Evolutionary conservation across 2,888 invertebrate species (phyloP), one percentile per base, ranked within the genome.

Genomic region (Lobophora halterata): DNA sequence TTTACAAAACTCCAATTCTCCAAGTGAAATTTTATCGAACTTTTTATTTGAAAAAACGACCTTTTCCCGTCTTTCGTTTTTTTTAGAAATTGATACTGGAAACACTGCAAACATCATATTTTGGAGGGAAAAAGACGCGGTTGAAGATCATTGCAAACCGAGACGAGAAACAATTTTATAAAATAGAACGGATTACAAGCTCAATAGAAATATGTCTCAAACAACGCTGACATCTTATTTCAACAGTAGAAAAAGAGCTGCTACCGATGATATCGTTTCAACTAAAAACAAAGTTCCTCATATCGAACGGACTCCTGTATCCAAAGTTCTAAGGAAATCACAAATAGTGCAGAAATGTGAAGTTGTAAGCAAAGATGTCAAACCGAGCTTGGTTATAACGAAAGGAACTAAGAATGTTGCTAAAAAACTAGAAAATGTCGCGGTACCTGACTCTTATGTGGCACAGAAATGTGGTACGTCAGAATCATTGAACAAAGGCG

Each of bases 171-270:
- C n/a, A n/a, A n/a, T n/a, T n/a, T n/a, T n/a, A n/a, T n/a, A n/a
- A n/a, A n/a, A n/a, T 23, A 7, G 3, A 9, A 9, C 12, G 11
- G 17, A 17, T n/a, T 17, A 3, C 14, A 11, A 3, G 14, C 17
- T 10, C 4, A 25, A 3, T 8, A 1, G 10, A 32, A 61, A 17
- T 6, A 94, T 95, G 94, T 91, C 94, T 49, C 95, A 95, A 78
- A 92, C 93, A 58, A 92, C 93, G 30, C 90, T 95, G 40, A 91
- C 92, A 46, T 90, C 91, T 49, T 95, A 90, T 87, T 95, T 94
- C 72, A 92, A 90, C 70, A 91, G 91, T 60, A 90, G 94, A 65
- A 95, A 95, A 81, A 90, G 95, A 59, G 88, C 91, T 40, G 93
- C 92, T n/a, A 72, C 85, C 4, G 93, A 94, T 30, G 94, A 94